Base-by-base conservation (phyloP, 2,888 invertebrate genomes). In the Oeneis ivallda region DNA sequence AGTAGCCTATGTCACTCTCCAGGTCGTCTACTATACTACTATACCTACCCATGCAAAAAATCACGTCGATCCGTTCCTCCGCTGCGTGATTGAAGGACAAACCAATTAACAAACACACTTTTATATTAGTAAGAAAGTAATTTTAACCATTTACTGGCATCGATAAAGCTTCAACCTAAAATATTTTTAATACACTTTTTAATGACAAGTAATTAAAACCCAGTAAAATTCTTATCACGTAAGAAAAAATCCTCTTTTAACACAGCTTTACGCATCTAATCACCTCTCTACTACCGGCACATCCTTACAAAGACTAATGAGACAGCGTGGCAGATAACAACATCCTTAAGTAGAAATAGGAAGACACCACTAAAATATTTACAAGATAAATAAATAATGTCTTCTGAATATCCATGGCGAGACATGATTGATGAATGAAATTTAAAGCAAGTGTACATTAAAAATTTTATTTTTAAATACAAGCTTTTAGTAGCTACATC, bases 221-320 rank as follows among this genome's bases (percentile, higher is more conserved):
- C 32, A 45, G 15, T 34, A 37, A 43, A 32, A 34, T 3, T 10
- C 45, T 59, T 49, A 58, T 37, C 59, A 13, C 11, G 47, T 59
- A 59, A 37, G 8, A 47, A 59, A 15, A 17, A 26, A 41, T 6
- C 32, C 37, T 7, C 10, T 19, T 32, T 17, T 32, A 49, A 37
- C 47, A 32, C 9, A n/a, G n/a, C 58, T n/a, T 41, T 15, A 59
- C 45, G 34, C 45, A 47, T 59, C 47, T 47, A 59, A 61, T 61
- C 60, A 47, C 34, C 37, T 50, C 62, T 43, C 13, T 34, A 62
- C 53, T 62, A 53, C 41, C 41, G 43, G 52, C 52, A 19, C 43
- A 10, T 62, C 53, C 62, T 32, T 52, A 60, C 37, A 39, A 41
- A 61, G 62, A 52, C 53, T 62, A 62, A 62, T 62, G 62, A 62